Evolutionary conservation across 2,797 vertebrate species (phyloP).

Genomic region (Heterohyrax brucei): DNA sequence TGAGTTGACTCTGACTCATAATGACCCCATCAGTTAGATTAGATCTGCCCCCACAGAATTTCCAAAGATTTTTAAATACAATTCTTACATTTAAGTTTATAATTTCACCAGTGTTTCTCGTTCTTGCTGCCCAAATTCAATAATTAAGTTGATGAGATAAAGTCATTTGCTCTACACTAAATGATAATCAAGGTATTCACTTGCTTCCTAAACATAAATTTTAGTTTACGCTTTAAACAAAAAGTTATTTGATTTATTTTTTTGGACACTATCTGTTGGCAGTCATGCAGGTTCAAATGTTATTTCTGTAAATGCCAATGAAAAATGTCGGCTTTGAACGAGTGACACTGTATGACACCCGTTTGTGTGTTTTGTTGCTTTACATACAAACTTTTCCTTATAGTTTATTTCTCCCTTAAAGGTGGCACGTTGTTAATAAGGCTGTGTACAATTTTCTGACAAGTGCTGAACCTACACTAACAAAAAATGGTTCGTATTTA

Average conservation of each 20-base stretch:
- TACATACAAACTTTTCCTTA: constrained; percentile 74
- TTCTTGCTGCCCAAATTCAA: background rate
- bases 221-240: constrained; percentile 65
- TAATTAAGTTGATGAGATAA: constrained; percentile 29
- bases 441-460: constrained; percentile 88
- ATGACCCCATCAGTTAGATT: too few species aligned
- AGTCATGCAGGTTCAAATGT: constrained; percentile 52
- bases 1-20: too few species aligned
- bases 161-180: constrained; percentile 3
- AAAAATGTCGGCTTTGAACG: constrained; percentile 78
- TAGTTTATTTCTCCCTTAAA: constrained; percentile 82
- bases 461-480: constrained; percentile 87
- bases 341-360: constrained; percentile 56
- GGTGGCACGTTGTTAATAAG: constrained; percentile 85
- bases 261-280: constrained; percentile 31
- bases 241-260: background rate
- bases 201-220: constrained; percentile 9
- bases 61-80: too few species aligned
- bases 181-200: background rate
- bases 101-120: background rate
- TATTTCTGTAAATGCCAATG: constrained; percentile 29
- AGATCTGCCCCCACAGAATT: too few species aligned
- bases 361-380: constrained; percentile 80
- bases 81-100: background rate
- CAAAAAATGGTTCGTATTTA: constrained; percentile 90